These are phyloP conservation scores for Leptonema lineaticorne DNA, from an alignment of 1,140 invertebrate species.

Conservation along the genomic window DNA sequence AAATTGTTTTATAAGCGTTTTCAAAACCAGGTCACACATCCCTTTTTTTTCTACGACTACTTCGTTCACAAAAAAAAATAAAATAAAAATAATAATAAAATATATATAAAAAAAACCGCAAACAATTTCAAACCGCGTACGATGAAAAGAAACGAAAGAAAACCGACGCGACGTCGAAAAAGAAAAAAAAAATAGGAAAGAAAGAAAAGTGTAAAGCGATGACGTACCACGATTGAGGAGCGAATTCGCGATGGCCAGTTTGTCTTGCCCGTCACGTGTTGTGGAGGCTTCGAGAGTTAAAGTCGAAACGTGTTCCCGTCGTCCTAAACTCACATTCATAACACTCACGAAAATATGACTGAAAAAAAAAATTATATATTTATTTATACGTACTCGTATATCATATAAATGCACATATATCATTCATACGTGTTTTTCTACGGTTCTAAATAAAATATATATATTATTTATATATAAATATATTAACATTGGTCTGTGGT, in stretches of 20 bases:
- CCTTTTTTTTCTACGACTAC: neutral
- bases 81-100: too few relatives aligned
- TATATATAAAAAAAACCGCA: too few relatives aligned
- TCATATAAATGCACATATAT: neutral
- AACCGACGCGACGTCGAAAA: too few relatives aligned
- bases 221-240: neutral
- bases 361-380: neutral
- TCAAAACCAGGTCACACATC: neutral
- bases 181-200: too few relatives aligned
- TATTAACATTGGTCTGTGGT: neutral
- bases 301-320: neutral
- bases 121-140: too few relatives aligned
- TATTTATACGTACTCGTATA: neutral
- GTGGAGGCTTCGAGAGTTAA: neutral
- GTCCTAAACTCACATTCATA: slow-evolving; percentile 1
- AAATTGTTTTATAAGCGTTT: too few relatives aligned
- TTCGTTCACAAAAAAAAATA: too few relatives aligned
- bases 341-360: too few relatives aligned
- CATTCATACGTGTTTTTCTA: neutral
- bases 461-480: neutral
- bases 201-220: neutral
- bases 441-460: neutral
- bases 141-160: too few relatives aligned
- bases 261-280: neutral
- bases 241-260: neutral